Evolutionary conservation across 2,113 vertebrate species (phyloP), one percentile per base, ranked within the genome.

Genomic region (Malurus alboscapulatus): DNA sequence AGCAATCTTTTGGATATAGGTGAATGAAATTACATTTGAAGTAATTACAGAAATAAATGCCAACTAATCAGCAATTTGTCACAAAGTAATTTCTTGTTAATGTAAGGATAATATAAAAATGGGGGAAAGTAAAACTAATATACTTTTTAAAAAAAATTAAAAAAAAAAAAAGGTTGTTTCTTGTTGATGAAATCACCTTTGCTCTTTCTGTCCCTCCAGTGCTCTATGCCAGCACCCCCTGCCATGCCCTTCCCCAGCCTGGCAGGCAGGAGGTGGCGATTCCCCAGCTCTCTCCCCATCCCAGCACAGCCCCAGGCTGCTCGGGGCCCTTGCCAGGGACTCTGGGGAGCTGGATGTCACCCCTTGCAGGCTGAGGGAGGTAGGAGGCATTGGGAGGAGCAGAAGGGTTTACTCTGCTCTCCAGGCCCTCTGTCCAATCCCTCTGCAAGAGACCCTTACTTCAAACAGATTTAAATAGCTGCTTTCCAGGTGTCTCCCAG

Each of bases 401-500:
- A 72, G 45, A 81, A 75, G 14, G 34, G 40, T 14, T 38, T 92
- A n/a, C 12, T 71, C 21, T 90, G 66, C 53, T 83, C 62, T 68
- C 29, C 84, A 87, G 59, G 34, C 32, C 45, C 50, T 68, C 71
- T 58, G 54, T 47, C 66, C 66, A 85, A 47, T 29, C 44, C 55
- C 3, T 85, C 44, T 22, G 26, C 67, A 44, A 77, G 62, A 55
- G 30, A 58, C n/a, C 47, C 47, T 69, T 32, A 66, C 96, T 95
- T 94, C 93, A 96, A 96, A 92, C 19, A 53, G 21, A 83, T 85
- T 91, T 66, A 84, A 93, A 83, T 63, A 47, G 29, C 67, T 1
- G 1, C 20, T 80, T 85, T 92, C 95, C 95, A 93, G 91, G 93
- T 95, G 94, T 85, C 87, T 90, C 87, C 84, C 94, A 96, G 84